A percentile compares a stretch with the other conserved stretches of the same genome.
Evolutionary conservation across 2,113 vertebrate species (phyloP).

Genomic region (Heterotilapia buettikoferi): DNA sequence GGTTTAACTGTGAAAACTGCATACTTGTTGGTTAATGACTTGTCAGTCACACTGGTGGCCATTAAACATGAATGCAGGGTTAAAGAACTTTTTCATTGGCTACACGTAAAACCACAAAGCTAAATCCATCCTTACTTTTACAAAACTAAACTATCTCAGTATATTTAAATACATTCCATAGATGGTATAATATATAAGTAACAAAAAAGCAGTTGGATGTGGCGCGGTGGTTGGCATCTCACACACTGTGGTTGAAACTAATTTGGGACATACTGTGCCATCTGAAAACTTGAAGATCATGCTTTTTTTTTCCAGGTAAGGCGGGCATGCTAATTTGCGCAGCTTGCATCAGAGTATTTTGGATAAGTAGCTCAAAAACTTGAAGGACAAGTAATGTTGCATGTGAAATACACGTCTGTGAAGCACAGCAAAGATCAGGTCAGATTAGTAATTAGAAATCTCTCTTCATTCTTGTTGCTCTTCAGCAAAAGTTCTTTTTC

Average conservation of each 20-base stretch:
- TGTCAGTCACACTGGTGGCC: not conserved
- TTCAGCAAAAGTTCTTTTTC: not conserved
- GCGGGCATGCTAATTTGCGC: not conserved
- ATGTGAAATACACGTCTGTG: not conserved
- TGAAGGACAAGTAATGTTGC: not conserved
- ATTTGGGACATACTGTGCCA: not conserved
- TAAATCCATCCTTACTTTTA: not conserved
- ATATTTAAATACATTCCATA: not conserved
- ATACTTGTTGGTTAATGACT: not conserved
- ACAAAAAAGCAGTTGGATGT: not conserved
- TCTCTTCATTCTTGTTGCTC: not conserved
- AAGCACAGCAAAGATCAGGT: not conserved
- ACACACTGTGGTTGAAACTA: not conserved
- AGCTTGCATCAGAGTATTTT: not conserved
- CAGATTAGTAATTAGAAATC: not conserved
- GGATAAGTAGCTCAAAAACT: not conserved
- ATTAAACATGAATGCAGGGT: not conserved
- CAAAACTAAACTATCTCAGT: not conserved
- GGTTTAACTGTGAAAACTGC: not conserved
- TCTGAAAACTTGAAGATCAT: not conserved
- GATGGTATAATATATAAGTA: not conserved
- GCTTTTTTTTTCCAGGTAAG: not conserved
- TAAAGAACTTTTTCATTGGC: not conserved
- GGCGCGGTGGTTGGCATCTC: not conserved
- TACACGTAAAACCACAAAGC: not conserved